phyloP scores from a whole-genome alignment of 2,797 vertebrate species.

The Phalloptychus januarius region DNA sequence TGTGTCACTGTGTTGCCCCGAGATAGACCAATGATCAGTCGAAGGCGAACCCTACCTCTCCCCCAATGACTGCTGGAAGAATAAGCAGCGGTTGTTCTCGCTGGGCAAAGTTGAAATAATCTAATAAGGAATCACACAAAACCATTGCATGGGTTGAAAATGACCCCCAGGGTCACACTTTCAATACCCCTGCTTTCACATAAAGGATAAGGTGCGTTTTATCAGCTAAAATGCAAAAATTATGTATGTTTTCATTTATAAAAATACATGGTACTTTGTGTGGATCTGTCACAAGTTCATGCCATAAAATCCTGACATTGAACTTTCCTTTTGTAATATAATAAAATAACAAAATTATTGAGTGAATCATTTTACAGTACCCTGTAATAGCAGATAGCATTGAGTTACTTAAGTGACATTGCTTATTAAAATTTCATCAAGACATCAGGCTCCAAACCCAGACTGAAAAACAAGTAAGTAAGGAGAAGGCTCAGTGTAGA shows the following conservation, averaged over 20 bases:
- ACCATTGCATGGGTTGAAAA: too few relatives aligned
- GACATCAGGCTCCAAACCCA: not conserved
- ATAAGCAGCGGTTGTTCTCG: too few relatives aligned
- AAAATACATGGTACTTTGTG: not conserved
- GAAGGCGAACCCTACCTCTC: too few relatives aligned
- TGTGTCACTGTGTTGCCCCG: too few relatives aligned
- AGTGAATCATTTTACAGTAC: not conserved
- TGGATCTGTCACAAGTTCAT: not conserved
- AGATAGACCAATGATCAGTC: too few relatives aligned
- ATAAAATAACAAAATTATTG: not conserved
- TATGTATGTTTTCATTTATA: too few relatives aligned
- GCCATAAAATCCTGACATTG: not conserved
- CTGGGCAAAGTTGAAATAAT: too few relatives aligned
- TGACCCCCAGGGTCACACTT: too few relatives aligned
- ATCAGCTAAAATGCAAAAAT: too few relatives aligned
- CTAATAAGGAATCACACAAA: too few relatives aligned
- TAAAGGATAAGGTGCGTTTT: too few relatives aligned
- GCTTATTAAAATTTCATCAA: conserved; percentile 1
- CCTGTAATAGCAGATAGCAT: not conserved
- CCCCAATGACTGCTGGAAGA: not conserved
- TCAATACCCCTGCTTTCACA: too few relatives aligned
- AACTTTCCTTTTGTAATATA: not conserved
- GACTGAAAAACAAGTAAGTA: not conserved
- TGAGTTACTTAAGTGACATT: not conserved
- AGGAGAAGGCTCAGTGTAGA: conserved; percentile 31